Conservation (phyloP, 2,888 invertebrate species). For the Griposia aprilina region DNA sequence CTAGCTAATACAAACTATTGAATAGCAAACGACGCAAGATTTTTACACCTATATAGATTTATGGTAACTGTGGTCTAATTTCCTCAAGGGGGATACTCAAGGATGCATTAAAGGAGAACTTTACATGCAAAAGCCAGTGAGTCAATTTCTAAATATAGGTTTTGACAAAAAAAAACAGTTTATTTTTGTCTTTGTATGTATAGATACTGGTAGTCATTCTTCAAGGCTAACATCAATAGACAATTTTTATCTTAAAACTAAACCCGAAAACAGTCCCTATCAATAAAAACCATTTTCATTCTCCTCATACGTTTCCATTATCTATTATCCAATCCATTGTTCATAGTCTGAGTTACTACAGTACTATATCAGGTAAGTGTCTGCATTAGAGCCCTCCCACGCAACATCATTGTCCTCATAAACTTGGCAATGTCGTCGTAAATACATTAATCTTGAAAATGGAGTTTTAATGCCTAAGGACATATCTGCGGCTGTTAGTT, state of each 20-base stretch:
- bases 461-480: slow-evolving; percentile 75
- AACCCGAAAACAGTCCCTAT: background rate
- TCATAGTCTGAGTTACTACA: slow-evolving; percentile 48
- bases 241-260: background rate
- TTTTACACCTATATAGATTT: background rate
- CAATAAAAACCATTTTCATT: slow-evolving; percentile 12
- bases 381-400: slow-evolving; percentile 73
- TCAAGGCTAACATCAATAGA: background rate
- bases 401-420: slow-evolving; percentile 79
- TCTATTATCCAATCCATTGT: slow-evolving; percentile 38
- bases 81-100: background rate
- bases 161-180: background rate
- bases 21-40: background rate
- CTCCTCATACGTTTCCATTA: slow-evolving; percentile 21
- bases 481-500: slow-evolving; percentile 29
- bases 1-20: background rate
- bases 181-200: too few species aligned
- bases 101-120: background rate
- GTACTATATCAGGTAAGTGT: slow-evolving; percentile 68
- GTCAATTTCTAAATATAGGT: background rate
- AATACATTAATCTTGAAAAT: slow-evolving; percentile 78
- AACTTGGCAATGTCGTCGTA: slow-evolving; percentile 83
- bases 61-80: background rate
- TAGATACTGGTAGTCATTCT: background rate
- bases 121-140: background rate